Evolutionary conservation across 2,797 vertebrate species (phyloP).

Genomic region (Glossophaga mutica): DNA sequence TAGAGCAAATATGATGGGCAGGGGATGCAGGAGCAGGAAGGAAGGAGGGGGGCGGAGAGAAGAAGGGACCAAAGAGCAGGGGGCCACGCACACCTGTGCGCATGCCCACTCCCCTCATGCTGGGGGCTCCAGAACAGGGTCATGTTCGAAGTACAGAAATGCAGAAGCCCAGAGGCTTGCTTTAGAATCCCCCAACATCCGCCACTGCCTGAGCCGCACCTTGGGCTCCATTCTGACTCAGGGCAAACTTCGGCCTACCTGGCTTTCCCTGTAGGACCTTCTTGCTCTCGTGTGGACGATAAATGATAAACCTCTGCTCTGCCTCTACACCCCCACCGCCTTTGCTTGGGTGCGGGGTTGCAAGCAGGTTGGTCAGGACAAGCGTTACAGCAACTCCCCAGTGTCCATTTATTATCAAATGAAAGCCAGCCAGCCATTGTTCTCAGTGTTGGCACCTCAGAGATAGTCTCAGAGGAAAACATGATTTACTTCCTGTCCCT

Average conservation of each 20-base stretch:
- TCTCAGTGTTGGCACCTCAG: background rate
- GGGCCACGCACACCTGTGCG: rapidly evolving
- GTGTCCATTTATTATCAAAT: background rate
- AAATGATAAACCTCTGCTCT: background rate
- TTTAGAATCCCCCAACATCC: background rate
- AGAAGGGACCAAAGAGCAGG: background rate
- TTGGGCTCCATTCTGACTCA: background rate
- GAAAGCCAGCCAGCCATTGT: background rate
- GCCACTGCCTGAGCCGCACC: rapidly evolving
- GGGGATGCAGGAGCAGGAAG: too few species aligned
- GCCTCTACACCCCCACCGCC: background rate
- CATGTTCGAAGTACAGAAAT: background rate
- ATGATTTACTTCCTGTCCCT: background rate
- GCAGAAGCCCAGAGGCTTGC: background rate
- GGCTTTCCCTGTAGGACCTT: background rate
- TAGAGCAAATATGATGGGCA: rapidly evolving
- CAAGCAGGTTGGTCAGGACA: background rate
- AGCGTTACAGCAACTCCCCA: background rate
- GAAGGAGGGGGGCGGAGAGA: too few species aligned
- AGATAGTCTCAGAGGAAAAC: background rate
- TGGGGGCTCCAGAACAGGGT: background rate
- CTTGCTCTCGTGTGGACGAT: background rate
- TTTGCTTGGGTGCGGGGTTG: rapidly evolving
- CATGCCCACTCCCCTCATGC: background rate
- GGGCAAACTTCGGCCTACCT: background rate